Percentiles rank a stretch among this genome's conserved stretches.
phyloP scores from a whole-genome alignment of 2,113 vertebrate genomes.

The Cettia cetti region DNA sequence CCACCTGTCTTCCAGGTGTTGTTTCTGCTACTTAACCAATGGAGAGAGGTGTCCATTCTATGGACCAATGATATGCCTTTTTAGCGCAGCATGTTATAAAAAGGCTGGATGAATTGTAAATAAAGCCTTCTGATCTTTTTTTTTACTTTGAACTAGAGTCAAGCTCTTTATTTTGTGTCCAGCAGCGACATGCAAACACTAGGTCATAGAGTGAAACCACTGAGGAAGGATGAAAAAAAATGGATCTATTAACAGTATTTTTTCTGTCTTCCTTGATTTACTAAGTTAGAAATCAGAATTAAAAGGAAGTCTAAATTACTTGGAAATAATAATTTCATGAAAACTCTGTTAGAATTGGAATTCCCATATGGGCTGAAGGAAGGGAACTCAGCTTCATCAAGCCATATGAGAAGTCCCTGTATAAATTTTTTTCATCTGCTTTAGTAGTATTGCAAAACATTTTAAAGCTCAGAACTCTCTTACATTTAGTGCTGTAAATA shows the following conservation, averaged over 20 bases:
- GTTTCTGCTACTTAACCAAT: too few relatives aligned
- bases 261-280: neutral
- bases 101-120: too few relatives aligned
- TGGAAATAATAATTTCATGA: neutral
- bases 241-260: neutral
- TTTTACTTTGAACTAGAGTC: too few relatives aligned
- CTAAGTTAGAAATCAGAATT: neutral
- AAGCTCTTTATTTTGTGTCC: too few relatives aligned
- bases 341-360: neutral
- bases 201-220: neutral
- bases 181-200: too few relatives aligned
- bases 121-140: too few relatives aligned
- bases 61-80: too few relatives aligned
- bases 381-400: neutral
- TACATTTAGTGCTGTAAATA: neutral
- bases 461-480: neutral
- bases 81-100: too few relatives aligned
- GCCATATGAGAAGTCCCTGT: neutral
- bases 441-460: neutral
- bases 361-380: neutral
- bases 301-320: neutral
- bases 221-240: neutral
- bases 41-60: too few relatives aligned
- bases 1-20: too few relatives aligned
- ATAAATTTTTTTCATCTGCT: neutral